Conservation (phyloP, 2,113 vertebrate species). For the Cinclus mexicanus region DNA sequence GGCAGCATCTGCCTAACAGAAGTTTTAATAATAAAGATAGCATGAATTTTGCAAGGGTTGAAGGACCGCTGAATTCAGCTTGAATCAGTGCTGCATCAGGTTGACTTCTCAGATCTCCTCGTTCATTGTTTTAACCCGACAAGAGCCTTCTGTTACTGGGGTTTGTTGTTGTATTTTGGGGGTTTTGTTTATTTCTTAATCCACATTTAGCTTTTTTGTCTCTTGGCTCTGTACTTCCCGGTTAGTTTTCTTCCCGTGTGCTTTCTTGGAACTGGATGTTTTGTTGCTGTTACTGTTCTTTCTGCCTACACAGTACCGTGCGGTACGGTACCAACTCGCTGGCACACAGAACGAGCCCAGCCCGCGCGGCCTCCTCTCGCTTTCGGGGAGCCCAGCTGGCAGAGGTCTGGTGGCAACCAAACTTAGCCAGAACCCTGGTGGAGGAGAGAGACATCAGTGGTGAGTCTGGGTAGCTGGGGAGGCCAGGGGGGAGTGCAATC, state of each 20-base stretch:
- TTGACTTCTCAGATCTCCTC: neutral
- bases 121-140: neutral
- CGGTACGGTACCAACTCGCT: no score
- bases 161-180: no score
- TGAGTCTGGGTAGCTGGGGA: neutral
- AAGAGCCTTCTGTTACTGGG: neutral
- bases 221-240: rapidly evolving
- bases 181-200: neutral
- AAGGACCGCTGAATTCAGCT: neutral
- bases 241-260: neutral
- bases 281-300: neutral
- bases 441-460: no score
- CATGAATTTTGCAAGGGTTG: rapidly evolving
- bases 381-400: neutral
- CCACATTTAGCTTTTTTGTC: neutral
- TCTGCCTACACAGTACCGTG: neutral
- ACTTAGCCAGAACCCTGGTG: no score
- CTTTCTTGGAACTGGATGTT: neutral
- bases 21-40: neutral
- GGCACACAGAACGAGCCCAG: rapidly evolving
- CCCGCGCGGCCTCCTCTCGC: no score
- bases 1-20: neutral
- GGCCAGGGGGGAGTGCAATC: no score
- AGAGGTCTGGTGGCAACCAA: rapidly evolving
- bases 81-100: no score